A percentile compares a stretch with the other conserved stretches of the same genome.
Evolutionary conservation across 2,113 vertebrate species (phyloP).

Genomic region (Gadus macrocephalus): DNA sequence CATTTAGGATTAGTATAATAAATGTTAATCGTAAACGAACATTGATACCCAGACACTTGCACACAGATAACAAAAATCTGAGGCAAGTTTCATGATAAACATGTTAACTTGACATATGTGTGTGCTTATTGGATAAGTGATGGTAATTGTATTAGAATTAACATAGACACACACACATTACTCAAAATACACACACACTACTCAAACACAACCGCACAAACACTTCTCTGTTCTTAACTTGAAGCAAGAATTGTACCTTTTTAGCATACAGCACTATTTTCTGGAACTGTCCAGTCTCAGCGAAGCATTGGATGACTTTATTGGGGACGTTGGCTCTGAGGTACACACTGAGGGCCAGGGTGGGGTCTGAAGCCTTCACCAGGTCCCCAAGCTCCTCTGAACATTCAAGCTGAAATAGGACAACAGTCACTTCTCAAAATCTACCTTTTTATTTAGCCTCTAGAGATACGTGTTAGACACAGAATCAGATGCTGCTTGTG

Average conservation of each 20-base stretch:
- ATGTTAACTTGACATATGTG: background rate
- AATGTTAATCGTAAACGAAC: too few species aligned
- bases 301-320: slow-evolving; percentile 95
- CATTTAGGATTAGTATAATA: too few species aligned
- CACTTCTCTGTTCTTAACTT: background rate
- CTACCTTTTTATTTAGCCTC: background rate
- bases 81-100: background rate
- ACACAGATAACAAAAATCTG: background rate
- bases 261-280: slow-evolving; percentile 92
- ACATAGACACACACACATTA: background rate
- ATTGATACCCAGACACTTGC: background rate
- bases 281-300: slow-evolving; percentile 92
- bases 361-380: slow-evolving; percentile 83
- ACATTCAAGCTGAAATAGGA: slow-evolving; percentile 76
- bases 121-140: too few species aligned
- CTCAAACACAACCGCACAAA: background rate
- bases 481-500: too few species aligned
- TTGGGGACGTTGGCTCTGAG: slow-evolving; percentile 87
- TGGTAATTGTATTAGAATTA: too few species aligned
- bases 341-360: slow-evolving; percentile 88
- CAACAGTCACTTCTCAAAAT: background rate
- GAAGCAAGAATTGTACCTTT: slow-evolving; percentile 73
- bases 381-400: slow-evolving; percentile 91
- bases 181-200: background rate
- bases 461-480: too few species aligned